phyloP scores from a whole-genome alignment of 1,140 invertebrate genomes.

The Meloidogyne chitwoodi region DNA sequence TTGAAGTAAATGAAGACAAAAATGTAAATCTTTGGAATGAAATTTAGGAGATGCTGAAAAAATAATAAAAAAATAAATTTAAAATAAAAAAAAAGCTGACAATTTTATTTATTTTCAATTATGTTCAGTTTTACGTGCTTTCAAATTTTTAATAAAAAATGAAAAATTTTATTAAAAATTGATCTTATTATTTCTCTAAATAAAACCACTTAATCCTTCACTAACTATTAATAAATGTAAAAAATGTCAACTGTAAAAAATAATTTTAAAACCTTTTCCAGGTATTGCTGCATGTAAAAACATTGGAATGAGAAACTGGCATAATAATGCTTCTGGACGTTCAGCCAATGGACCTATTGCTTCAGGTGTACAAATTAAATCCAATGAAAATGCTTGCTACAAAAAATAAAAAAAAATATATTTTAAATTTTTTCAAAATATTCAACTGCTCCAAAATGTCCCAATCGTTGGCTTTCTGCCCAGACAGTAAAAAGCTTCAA shows the following conservation, averaged over 20 bases:
- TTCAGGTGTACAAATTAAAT: conserved; percentile 84
- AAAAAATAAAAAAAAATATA: conserved; percentile 6
- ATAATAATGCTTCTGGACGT: conserved; percentile 85
- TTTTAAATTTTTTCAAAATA: not conserved
- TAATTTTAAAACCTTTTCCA: conserved; percentile 75
- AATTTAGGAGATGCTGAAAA: conserved; percentile 77
- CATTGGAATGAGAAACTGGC: conserved; percentile 90
- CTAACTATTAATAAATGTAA: no score
- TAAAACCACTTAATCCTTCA: no score
- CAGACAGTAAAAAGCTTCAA: conserved; percentile 83
- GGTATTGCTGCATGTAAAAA: conserved; percentile 85
- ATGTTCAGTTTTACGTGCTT: no score
- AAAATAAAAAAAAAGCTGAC: conserved; percentile 25
- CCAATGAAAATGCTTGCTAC: conserved; percentile 68
- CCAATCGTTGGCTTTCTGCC: conserved; percentile 62
- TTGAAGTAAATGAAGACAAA: conserved; percentile 80
- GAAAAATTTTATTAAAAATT: no score
- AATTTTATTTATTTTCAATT: not conserved
- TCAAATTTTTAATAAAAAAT: no score
- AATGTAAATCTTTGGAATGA: conserved; percentile 80
- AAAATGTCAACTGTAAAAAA: no score
- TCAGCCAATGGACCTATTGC: conserved; percentile 81
- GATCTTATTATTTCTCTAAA: no score
- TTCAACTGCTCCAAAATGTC: conserved; percentile 65
- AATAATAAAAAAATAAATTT: not conserved